These are phyloP conservation scores for Seira musarum DNA, from an alignment of 2,888 invertebrate genomes.

Conservation along the genomic window DNA sequence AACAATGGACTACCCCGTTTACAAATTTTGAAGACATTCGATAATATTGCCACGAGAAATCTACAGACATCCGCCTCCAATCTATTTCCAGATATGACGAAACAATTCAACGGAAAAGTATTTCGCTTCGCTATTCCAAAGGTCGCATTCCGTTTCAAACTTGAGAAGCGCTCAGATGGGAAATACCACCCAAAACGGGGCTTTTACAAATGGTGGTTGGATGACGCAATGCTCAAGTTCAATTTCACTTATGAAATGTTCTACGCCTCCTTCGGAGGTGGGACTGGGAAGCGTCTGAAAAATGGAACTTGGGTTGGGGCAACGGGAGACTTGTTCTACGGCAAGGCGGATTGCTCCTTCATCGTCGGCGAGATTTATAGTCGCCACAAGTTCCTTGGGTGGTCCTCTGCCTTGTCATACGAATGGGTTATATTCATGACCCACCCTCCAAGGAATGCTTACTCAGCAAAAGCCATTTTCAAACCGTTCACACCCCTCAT, in stretches of 20 bases:
- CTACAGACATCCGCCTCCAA: too few species aligned
- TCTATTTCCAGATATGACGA: neutral
- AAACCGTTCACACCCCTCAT: slow-evolving; percentile 19
- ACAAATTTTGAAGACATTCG: too few species aligned
- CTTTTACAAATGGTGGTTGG: slow-evolving; percentile 19
- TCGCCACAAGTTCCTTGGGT: slow-evolving; percentile 24
- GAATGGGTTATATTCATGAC: slow-evolving; percentile 23
- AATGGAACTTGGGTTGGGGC: slow-evolving; percentile 26
- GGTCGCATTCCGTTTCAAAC: slow-evolving; percentile 20
- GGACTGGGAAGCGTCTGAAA: neutral
- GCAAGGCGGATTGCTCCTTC: slow-evolving; percentile 7
- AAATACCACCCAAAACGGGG: slow-evolving; percentile 21
- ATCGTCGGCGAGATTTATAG: slow-evolving; percentile 25
- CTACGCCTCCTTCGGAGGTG: neutral
- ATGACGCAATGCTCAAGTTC: neutral
- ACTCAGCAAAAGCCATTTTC: slow-evolving; percentile 25
- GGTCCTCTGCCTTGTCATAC: slow-evolving; percentile 21
- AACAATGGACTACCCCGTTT: too few species aligned
- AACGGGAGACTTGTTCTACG: slow-evolving; percentile 15
- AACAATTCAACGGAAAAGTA: neutral
- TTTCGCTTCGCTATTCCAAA: slow-evolving; percentile 24
- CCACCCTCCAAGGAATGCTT: neutral
- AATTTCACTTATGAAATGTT: neutral
- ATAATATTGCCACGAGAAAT: too few species aligned
- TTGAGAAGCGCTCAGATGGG: neutral